Base-by-base conservation (phyloP, 2,113 vertebrate species). In the Falco punctatus region DNA sequence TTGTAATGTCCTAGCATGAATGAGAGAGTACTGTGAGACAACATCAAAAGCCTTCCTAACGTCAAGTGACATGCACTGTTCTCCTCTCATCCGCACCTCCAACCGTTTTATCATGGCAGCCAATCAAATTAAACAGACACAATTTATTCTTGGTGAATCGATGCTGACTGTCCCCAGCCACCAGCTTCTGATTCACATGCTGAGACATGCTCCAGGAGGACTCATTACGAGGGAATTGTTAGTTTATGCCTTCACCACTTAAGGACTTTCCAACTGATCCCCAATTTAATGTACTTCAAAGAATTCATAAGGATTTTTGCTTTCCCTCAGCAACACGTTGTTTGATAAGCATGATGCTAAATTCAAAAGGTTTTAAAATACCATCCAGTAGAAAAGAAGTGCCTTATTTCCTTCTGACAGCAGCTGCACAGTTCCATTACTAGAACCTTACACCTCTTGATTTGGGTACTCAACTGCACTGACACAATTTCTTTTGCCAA, bases 1-100 rank as follows among this genome's bases (percentile, higher is more conserved):
- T 5, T 2, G 0, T 32, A 32, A 66, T 20, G 15, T 49, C 52
- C 46, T 61, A 79, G n/a, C 3, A 1, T 1, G 1, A 35, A n/a
- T 33, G 67, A 19, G 15, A 30, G 20, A 33, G 9, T 64, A 51
- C 28, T 19, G 28, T 11, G 22, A 67, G 32, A 79, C 18, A 70
- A 11, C 23, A 44, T n/a, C 15, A n/a, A 70, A 52, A 64, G 26
- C 42, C 24, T 75, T 81, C 49, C 49, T 81, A 57, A 64, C 46
- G 20, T 74, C 11, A 64, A 90, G 22, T 4, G 30, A 67, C 15
- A 73, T 48, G 13, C 23, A 19, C 32, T 58, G 35, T 44, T 40
- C 38, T 61, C 49, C 22, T 59, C 40, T 48, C n/a, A 84, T 38
- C 19, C 32, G 35, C 40, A 93, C 18, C 32, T 44, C 66, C 59